phyloP scores from a whole-genome alignment of 64 coral and sea anemone species.

The Montipora capricornis region DNA sequence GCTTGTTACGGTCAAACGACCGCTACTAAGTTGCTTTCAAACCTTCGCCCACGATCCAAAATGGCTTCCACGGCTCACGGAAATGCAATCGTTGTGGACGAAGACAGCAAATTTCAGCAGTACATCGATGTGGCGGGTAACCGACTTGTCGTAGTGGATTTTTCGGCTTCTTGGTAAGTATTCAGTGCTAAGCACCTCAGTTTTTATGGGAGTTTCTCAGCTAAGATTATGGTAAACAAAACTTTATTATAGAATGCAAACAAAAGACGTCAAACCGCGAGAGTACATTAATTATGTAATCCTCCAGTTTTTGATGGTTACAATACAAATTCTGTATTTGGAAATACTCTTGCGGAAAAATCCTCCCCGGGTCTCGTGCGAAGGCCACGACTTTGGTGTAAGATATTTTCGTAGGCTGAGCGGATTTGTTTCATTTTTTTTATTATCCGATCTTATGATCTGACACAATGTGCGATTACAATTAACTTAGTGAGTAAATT shows the following conservation, averaged over 20 bases:
- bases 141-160: slow-evolving; percentile 89
- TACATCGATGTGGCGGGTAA: slow-evolving; percentile 82
- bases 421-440: no score
- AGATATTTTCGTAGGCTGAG: no score
- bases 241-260: not conserved
- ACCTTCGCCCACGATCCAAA: not conserved
- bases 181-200: not conserved
- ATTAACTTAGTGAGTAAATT: no score
- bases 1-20: not conserved
- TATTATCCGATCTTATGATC: no score
- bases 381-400: no score
- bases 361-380: no score
- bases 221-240: not conserved
- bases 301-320: not conserved
- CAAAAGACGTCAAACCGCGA: not conserved
- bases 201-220: not conserved
- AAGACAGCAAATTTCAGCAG: slow-evolving; percentile 78
- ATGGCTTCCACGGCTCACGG: slow-evolving; percentile 83
- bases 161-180: slow-evolving; percentile 88
- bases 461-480: no score
- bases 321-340: not conserved
- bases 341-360: no score
- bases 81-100: slow-evolving; percentile 78
- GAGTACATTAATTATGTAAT: no score
- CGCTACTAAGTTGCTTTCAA: not conserved